Conservation (phyloP, 2,797 vertebrate genomes). For the Micropoecilia bifurca region DNA sequence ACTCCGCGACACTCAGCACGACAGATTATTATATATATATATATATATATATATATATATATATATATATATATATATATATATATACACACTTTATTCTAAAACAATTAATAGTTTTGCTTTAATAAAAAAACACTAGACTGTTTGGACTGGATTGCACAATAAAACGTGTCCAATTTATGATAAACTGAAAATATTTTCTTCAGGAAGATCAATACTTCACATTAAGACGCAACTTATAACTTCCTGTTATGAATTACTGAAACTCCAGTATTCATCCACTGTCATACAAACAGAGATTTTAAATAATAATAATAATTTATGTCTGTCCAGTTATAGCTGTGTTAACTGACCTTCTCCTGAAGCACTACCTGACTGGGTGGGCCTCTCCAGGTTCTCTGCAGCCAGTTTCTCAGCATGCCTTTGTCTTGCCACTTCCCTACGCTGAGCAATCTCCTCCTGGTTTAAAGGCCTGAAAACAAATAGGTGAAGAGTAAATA, state of each 20-base stretch:
- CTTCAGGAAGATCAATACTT: neutral
- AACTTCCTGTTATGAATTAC: neutral
- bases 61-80: too few relatives aligned
- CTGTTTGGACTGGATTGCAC: neutral
- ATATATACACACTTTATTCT: neutral
- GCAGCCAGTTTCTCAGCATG: conserved; percentile 87
- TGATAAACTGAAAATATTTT: neutral
- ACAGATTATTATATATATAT: too few relatives aligned
- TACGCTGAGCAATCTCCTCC: conserved; percentile 88
- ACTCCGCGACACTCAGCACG: too few relatives aligned
- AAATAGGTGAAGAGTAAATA: neutral
- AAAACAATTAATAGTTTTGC: neutral
- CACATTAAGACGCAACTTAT: neutral
- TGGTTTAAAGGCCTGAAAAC: conserved; percentile 85
- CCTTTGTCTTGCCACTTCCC: conserved; percentile 84
- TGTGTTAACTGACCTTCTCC: conserved; percentile 51
- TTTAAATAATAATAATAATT: too few relatives aligned
- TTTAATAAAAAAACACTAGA: neutral
- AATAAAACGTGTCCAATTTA: neutral
- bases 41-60: too few relatives aligned
- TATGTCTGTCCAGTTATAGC: conserved; percentile 17
- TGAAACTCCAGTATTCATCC: neutral
- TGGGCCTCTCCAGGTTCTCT: conserved; percentile 59
- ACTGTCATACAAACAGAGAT: neutral
- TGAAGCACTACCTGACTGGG: conserved; percentile 28